Percentiles rank a stretch among this genome's conserved stretches.
Evolutionary conservation across 2,888 invertebrate species (phyloP).

Genomic region (Eilema caniola): DNA sequence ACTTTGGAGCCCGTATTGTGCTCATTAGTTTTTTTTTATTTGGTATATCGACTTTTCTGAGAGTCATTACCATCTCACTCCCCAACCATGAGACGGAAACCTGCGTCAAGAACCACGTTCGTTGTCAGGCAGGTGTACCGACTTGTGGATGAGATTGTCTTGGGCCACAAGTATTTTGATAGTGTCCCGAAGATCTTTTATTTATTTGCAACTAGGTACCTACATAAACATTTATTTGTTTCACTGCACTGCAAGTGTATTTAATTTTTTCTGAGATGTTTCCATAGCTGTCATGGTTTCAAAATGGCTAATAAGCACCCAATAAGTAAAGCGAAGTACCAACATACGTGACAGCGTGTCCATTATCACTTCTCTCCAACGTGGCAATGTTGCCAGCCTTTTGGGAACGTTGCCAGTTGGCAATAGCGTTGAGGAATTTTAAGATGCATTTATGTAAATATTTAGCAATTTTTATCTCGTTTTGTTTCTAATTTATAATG

Average conservation of each 20-base stretch:
- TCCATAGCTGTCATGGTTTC: background rate
- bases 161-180: no score
- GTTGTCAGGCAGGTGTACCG: no score
- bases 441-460: conserved; percentile 1
- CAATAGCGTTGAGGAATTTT: background rate
- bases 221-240: no score
- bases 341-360: background rate
- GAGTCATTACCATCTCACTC: no score
- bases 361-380: background rate
- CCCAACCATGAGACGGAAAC: no score
- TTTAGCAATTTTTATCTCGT: background rate
- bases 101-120: no score
- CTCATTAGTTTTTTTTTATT: no score
- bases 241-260: background rate
- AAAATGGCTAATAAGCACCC: background rate
- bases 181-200: no score
- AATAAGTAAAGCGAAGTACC: background rate
- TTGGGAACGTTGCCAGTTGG: background rate
- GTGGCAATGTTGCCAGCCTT: background rate
- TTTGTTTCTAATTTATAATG: background rate
- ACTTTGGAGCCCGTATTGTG: no score
- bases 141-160: no score
- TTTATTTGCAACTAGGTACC: no score
- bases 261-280: background rate
- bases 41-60: no score